Base-by-base conservation (phyloP, 2,113 vertebrate genomes). In the Cephalopholis sonnerati region DNA sequence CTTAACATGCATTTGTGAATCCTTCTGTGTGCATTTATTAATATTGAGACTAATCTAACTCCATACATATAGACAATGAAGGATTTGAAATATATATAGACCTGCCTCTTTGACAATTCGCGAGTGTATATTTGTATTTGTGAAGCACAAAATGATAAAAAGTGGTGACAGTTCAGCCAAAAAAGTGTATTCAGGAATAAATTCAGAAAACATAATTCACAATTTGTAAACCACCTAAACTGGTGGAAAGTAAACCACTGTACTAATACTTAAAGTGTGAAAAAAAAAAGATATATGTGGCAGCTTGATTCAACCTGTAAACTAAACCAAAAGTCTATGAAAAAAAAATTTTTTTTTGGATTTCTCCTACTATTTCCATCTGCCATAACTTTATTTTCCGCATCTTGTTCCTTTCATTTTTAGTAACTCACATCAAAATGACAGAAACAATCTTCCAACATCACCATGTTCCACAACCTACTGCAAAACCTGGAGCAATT, bases 401-500 rank as follows among this genome's bases (percentile, higher is more conserved):
- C 17, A 51, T n/a, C 5, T 81, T 55, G 2, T 64, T 71, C 5
- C 24, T 55, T 69, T 55, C 57, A 17, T 65, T 20, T 50, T 29
- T 4, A 77, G 29, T 18, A 9, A 53, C 39, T 25, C 22, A 58
- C 51, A 54, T 8, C 36, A 76, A 70, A 57, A 25, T 25, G 25
- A 36, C 3, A 55, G 50, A 63, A 64, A 36, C 4, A 7, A 27
- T 50, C 29, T 15, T 53, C 41, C 41, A 29, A 66, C 22, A 13
- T n/a, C 74, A n/a, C 58, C 66, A 13, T 77, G 74, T 72, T 77
- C 67, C 6, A 44, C 1, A 2, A 65, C 27, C 59, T 83, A 83
- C 18, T 83, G 67, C 61, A 72, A 72, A 57, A 77, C 53, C 0
- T 77, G 59, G 81, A 77, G 29, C 44, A 59, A 24, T 41, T 83